Evolutionary conservation across 2,113 vertebrate genomes (phyloP).

Genomic region (Poecile atricapillus): DNA sequence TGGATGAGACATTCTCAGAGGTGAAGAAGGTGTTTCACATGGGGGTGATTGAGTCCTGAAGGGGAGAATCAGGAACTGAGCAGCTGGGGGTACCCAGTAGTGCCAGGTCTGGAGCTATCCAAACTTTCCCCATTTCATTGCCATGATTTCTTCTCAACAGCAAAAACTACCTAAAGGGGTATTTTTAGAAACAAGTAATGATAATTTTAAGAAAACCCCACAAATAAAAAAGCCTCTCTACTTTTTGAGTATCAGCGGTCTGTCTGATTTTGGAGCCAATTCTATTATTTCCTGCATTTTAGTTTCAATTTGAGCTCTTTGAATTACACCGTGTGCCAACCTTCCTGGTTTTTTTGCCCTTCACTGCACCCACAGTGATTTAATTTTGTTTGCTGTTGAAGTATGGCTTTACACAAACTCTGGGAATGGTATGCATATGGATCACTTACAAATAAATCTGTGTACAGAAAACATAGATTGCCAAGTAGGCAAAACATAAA

Average conservation of each 20-base stretch:
- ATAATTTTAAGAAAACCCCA: not conserved
- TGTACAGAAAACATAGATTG: conserved; percentile 37
- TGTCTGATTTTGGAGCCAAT: not conserved
- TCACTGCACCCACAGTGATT: not conserved
- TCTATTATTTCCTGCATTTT: not conserved
- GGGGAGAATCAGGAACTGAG: not conserved
- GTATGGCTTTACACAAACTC: not conserved
- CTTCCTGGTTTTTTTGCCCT: not conserved
- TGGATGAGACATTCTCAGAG: not conserved
- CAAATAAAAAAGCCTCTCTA: not conserved
- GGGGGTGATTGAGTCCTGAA: not conserved
- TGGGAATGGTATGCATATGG: conserved; percentile 14
- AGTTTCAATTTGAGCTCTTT: not conserved
- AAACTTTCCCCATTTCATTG: fast-evolving
- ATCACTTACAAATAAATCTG: conserved; percentile 48
- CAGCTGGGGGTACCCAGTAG: not conserved
- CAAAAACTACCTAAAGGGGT: fast-evolving
- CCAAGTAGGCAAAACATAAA: conserved; percentile 47
- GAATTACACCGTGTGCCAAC: not conserved
- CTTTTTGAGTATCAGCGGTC: not conserved
- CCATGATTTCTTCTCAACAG: not conserved
- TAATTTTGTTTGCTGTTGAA: not conserved
- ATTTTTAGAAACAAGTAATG: not conserved
- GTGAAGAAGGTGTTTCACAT: not conserved
- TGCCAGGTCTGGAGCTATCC: not conserved